Evolutionary conservation across 2,113 vertebrate genomes (phyloP).

Genomic region (Alaudala cheleensis): DNA sequence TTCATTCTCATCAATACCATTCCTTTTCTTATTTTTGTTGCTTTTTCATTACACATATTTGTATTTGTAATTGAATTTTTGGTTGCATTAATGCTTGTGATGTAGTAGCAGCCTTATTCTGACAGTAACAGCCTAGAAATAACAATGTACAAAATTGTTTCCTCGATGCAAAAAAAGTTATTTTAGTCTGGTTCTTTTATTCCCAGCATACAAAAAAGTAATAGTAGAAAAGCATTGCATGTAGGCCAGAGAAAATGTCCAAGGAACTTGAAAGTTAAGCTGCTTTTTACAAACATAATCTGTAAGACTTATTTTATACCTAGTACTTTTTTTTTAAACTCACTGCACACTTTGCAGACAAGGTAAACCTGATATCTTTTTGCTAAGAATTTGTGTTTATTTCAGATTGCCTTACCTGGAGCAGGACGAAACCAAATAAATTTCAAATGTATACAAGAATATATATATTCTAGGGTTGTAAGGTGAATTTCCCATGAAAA

Average conservation of each 20-base stretch:
- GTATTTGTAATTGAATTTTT: background rate
- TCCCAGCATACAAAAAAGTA: background rate
- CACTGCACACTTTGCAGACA: background rate
- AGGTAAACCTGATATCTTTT: background rate
- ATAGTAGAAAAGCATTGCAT: background rate
- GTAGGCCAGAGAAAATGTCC: background rate
- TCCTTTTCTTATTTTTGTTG: background rate
- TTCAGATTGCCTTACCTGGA: background rate
- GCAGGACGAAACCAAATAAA: background rate
- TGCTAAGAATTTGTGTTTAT: background rate
- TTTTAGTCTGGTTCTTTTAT: fast-evolving
- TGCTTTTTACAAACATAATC: background rate
- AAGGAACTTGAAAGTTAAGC: background rate
- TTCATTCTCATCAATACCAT: background rate
- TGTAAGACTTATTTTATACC: background rate
- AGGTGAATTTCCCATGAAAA: background rate
- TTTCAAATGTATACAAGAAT: background rate
- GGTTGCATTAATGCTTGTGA: background rate
- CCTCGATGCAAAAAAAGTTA: background rate
- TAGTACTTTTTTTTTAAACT: background rate
- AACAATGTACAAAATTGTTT: background rate
- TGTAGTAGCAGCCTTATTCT: background rate
- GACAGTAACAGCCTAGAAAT: background rate
- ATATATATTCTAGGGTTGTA: background rate
- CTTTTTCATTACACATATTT: background rate